Evolutionary conservation across 2,113 vertebrate species (phyloP).

Genomic region (Donacobius atricapilla): DNA sequence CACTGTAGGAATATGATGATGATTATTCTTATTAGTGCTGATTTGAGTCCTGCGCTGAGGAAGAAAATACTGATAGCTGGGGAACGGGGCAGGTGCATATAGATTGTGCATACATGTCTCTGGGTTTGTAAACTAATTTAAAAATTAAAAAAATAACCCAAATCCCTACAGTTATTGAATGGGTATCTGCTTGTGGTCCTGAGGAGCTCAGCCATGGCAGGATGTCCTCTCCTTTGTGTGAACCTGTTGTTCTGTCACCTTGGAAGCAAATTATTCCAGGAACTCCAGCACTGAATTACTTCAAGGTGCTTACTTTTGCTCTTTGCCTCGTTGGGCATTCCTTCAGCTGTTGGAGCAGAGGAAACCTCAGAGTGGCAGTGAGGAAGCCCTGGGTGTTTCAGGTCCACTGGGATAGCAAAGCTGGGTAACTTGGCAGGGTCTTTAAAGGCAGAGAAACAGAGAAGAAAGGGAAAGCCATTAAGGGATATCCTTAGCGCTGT

Average conservation of each 20-base stretch:
- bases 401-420: neutral
- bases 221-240: neutral
- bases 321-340: neutral
- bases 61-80: neutral
- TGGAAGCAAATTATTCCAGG: neutral
- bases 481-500: neutral
- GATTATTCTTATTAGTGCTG: neutral
- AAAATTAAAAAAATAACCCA: neutral
- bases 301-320: neutral
- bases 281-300: neutral
- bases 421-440: neutral
- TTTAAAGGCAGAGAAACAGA: slow-evolving; percentile 7
- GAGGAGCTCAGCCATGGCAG: neutral
- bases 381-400: neutral
- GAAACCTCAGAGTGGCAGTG: neutral
- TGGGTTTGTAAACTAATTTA: neutral
- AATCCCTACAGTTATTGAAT: neutral
- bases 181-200: neutral
- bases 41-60: neutral
- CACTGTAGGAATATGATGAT: neutral
- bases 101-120: rapidly evolving
- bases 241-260: neutral
- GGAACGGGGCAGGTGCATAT: neutral
- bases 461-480: neutral
- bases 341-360: neutral